These are phyloP conservation scores for Cranoglanis bouderius DNA, from an alignment of 2,113 vertebrate genomes.

Conservation along the genomic window DNA sequence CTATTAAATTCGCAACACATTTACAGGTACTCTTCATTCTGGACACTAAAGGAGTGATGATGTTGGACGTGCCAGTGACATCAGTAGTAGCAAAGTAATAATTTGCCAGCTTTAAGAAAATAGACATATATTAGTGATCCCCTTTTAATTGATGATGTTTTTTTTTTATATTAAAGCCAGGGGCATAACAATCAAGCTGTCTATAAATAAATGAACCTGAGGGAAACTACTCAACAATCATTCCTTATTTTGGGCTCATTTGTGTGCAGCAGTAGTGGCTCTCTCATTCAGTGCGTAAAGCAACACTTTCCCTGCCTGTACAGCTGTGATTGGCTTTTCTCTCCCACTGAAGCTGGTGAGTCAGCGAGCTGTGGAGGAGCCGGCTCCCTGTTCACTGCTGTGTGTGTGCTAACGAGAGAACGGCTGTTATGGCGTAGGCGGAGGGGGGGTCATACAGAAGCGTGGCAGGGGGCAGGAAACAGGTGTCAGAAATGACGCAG, in stretches of 20 bases:
- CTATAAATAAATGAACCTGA: constrained; percentile 23
- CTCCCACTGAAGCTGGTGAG: constrained; percentile 49
- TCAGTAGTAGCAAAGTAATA: neutral
- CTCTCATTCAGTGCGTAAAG: constrained; percentile 8
- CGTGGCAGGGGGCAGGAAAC: constrained; percentile 53
- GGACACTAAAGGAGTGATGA: neutral
- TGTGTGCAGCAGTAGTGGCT: constrained; percentile 16
- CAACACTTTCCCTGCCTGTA: constrained; percentile 23
- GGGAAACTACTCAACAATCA: neutral
- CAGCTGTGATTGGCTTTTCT: constrained; percentile 38
- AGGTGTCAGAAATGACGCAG: constrained; percentile 59
- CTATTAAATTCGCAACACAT: neutral
- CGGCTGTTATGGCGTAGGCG: constrained; percentile 50
- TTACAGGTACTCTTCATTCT: neutral
- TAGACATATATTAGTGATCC: neutral
- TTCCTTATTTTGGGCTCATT: constrained; percentile 7
- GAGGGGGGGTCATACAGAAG: constrained; percentile 56
- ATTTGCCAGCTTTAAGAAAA: neutral
- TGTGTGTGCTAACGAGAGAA: constrained; percentile 29
- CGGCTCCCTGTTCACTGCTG: constrained; percentile 26
- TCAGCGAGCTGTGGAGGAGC: constrained; percentile 44
- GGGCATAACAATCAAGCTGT: neutral
- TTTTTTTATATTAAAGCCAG: neutral
- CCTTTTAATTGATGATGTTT: neutral
- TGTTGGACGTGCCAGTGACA: neutral